phyloP scores from a whole-genome alignment of 2,888 invertebrate species.

The Thelaira solivaga region DNA sequence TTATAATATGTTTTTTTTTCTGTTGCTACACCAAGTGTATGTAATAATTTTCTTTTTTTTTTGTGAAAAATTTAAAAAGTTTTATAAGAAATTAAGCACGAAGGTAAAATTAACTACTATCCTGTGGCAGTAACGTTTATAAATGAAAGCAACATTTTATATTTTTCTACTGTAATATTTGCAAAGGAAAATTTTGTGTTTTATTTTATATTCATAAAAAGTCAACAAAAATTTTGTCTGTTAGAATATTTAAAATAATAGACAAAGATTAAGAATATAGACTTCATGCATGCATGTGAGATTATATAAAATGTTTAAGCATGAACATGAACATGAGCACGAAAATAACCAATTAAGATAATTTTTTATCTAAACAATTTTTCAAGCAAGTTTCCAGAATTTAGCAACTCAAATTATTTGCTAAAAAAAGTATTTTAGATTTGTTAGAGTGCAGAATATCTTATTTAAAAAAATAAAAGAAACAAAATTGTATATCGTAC shows the following conservation, averaged over 20 bases:
- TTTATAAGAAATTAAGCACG: background rate
- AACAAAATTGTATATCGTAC: too few relatives aligned
- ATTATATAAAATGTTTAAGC: too few relatives aligned
- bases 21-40: too few relatives aligned
- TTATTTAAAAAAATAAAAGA: too few relatives aligned
- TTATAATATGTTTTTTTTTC: constrained; percentile 31
- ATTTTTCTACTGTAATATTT: background rate
- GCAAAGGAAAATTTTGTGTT: background rate
- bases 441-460: too few relatives aligned
- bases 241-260: background rate
- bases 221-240: constrained; percentile 10
- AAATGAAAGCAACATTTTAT: constrained; percentile 7
- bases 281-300: background rate
- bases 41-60: constrained; percentile 19
- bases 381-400: too few relatives aligned
- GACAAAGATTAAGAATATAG: background rate
- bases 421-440: too few relatives aligned
- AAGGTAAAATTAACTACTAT: constrained; percentile 10
- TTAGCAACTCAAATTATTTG: too few relatives aligned
- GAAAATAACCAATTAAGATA: too few relatives aligned
- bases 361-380: too few relatives aligned
- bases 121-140: background rate
- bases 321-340: too few relatives aligned
- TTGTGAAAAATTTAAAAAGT: constrained; percentile 35
- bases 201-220: background rate